Percentiles rank a stretch among this genome's conserved stretches.
These are phyloP conservation scores for Periphyllus acericola DNA, from an alignment of 2,888 invertebrate genomes.

Conservation along the genomic window DNA sequence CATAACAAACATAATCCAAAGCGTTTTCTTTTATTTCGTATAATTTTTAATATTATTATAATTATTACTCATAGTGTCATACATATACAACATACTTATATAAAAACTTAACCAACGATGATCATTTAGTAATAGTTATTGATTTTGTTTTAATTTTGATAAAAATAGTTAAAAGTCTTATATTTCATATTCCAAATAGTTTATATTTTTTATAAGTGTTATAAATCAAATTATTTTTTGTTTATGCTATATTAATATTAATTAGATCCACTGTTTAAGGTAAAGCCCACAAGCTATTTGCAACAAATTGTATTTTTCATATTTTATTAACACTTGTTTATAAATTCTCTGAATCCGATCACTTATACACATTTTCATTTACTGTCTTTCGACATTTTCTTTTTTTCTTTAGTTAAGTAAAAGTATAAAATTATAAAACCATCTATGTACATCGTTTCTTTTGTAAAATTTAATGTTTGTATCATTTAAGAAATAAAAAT, in stretches of 20 bases:
- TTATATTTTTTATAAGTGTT: background rate
- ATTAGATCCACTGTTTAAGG: background rate
- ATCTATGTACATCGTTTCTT: background rate
- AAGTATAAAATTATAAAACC: background rate
- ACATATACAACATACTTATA: background rate
- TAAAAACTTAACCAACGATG: background rate
- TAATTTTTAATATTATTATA: constrained; percentile 30
- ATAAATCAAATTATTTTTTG: background rate
- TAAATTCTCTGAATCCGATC: background rate
- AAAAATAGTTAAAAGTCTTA: background rate
- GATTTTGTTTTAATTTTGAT: background rate
- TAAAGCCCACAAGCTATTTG: background rate
- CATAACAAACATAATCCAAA: background rate
- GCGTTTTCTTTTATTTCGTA: background rate
- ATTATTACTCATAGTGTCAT: background rate
- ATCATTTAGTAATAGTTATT: background rate
- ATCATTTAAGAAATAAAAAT: background rate
- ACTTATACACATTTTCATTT: background rate
- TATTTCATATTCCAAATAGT: background rate
- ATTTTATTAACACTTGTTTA: no score
- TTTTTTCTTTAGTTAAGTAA: background rate
- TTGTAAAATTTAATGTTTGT: background rate
- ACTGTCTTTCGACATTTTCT: background rate
- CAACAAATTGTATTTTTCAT: background rate
- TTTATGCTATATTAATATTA: background rate